Evolutionary conservation across 2,113 vertebrate genomes (phyloP).

Genomic region (Romanogobio albipinnatus): DNA sequence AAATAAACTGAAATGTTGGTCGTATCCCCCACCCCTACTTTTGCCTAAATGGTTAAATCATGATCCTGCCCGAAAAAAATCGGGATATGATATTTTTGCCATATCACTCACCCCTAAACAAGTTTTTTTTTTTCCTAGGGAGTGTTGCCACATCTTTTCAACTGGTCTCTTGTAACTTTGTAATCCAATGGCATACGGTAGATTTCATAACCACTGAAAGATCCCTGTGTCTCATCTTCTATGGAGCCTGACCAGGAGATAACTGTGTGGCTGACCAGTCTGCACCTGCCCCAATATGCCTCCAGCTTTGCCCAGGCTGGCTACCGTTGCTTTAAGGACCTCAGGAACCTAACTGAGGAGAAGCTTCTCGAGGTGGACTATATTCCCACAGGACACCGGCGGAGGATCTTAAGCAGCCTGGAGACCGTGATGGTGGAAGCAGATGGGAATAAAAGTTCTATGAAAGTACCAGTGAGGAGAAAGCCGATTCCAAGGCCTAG

Average conservation of each 20-base stretch:
- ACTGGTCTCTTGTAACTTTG: background rate
- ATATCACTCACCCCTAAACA: background rate
- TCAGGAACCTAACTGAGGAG: conserved; percentile 75
- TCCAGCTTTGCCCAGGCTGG: conserved; percentile 77
- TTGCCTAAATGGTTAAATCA: no score
- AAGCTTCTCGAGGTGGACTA: conserved; percentile 82
- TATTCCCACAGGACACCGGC: conserved; percentile 89
- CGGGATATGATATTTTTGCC: no score
- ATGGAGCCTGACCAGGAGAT: conserved; percentile 70
- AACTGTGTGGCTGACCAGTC: conserved; percentile 79
- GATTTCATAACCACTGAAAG: conserved; percentile 49
- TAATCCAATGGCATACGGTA: conserved; percentile 37
- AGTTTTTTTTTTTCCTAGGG: background rate
- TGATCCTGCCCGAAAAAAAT: no score
- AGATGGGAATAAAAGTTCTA: conserved; percentile 33
- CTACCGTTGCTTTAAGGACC: conserved; percentile 78
- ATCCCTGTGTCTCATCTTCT: conserved; percentile 75
- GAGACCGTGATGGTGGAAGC: conserved; percentile 62
- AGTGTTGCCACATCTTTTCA: background rate
- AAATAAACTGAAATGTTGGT: no score
- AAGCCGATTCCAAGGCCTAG: conserved; percentile 63
- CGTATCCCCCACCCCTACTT: no score
- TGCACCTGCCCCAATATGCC: conserved; percentile 87
- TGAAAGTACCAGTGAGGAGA: background rate
- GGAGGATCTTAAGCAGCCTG: conserved; percentile 87